Evolutionary conservation across 53 echinoderm and acorn worm species (phyloP).

Genomic region (Temnopleurus reevesii): DNA sequence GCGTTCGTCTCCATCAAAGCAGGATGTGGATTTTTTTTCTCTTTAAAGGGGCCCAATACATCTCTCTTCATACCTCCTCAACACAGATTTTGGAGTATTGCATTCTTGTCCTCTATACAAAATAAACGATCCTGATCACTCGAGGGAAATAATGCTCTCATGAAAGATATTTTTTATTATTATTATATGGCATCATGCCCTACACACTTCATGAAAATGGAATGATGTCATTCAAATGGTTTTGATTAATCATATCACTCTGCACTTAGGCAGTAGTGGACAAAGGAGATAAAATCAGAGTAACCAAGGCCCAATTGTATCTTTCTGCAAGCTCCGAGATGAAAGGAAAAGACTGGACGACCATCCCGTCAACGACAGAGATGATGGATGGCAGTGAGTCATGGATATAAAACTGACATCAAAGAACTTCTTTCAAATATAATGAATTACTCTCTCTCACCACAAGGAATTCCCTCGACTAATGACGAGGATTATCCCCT

Average conservation of each 20-base stretch:
- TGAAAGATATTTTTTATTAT: neutral
- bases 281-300: slow-evolving; percentile 40
- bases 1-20: neutral
- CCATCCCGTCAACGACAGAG: slow-evolving; percentile 6
- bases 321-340: neutral
- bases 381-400: slow-evolving; percentile 46
- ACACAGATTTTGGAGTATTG: neutral
- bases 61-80: neutral
- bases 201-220: neutral
- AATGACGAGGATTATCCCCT: slow-evolving; percentile 23
- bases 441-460: slow-evolving; percentile 55
- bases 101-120: neutral
- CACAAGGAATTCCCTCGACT: slow-evolving; percentile 48
- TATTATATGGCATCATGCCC: neutral
- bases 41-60: slow-evolving; percentile 7
- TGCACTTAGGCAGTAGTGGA: neutral
- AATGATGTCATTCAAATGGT: slow-evolving; percentile 33
- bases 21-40: slow-evolving; percentile 14
- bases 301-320: slow-evolving; percentile 27
- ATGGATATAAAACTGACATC: slow-evolving; percentile 41
- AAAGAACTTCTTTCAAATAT: slow-evolving; percentile 43
- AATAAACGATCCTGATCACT: neutral
- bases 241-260: neutral
- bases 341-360: neutral
- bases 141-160: neutral